Evolutionary conservation across 2,113 vertebrate genomes (phyloP).

Genomic region (Tretioscincus oriximinensis): DNA sequence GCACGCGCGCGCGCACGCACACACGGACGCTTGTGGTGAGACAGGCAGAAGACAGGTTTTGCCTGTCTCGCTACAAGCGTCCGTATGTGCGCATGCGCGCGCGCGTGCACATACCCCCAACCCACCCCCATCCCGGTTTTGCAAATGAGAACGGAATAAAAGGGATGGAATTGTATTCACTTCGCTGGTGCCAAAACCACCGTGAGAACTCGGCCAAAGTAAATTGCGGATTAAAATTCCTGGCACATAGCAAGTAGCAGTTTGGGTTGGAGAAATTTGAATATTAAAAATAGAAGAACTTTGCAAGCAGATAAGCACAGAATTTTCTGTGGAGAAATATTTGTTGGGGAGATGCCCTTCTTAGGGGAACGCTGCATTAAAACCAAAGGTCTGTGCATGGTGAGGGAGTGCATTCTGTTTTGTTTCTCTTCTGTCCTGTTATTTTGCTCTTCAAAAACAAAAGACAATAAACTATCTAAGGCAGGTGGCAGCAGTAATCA

Average conservation of each 20-base stretch:
- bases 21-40: too few species aligned
- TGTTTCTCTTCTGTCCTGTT: not conserved
- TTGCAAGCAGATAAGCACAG: not conserved
- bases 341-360: not conserved
- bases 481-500: not conserved
- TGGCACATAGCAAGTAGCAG: conserved; percentile 24
- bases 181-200: too few species aligned
- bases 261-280: not conserved
- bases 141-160: too few species aligned
- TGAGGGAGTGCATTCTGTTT: not conserved
- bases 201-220: conserved; percentile 22
- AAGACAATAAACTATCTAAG: too few species aligned
- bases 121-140: too few species aligned
- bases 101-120: too few species aligned
- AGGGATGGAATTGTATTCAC: too few species aligned
- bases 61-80: too few species aligned
- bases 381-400: not conserved
- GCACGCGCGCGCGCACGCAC: too few species aligned
- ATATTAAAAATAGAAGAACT: not conserved
- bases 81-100: too few species aligned
- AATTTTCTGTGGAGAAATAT: not conserved
- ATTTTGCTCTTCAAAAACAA: too few species aligned
- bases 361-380: not conserved
- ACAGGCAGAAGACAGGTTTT: too few species aligned
- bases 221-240: conserved; percentile 37